Evolutionary conservation across 2,888 invertebrate species (phyloP).

Genomic region (Synergus gifuensis): DNA sequence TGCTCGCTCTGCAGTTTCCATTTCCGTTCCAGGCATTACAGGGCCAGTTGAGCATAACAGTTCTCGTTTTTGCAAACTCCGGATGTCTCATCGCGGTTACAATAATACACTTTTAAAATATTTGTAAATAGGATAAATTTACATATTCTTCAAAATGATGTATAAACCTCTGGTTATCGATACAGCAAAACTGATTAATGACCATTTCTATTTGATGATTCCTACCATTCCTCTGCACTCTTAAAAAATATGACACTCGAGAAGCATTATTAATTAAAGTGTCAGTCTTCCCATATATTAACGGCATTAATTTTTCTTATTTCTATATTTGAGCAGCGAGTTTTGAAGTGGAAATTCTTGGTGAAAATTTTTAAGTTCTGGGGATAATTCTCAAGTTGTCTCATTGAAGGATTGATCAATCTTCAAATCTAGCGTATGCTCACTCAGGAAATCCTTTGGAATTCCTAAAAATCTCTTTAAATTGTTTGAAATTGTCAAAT

Average conservation of each 20-base stretch:
- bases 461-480: conserved; percentile 14
- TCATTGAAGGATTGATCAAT: conserved; percentile 4
- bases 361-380: not conserved
- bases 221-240: not conserved
- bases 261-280: conserved; percentile 1
- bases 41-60: not conserved
- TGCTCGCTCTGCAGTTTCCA: not conserved
- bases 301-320: conserved; percentile 4
- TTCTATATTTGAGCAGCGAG: too few species aligned
- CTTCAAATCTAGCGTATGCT: too few species aligned
- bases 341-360: not conserved
- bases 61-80: not conserved
- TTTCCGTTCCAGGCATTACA: not conserved
- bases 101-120: not conserved
- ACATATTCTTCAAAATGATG: not conserved
- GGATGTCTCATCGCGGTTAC: not conserved
- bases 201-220: not conserved
- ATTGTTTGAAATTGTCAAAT: not conserved
- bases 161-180: not conserved
- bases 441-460: too few species aligned
- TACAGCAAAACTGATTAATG: not conserved
- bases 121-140: not conserved
- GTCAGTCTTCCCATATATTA: not conserved
- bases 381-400: conserved; percentile 40
- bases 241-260: not conserved